Base-by-base conservation (phyloP, 2,888 invertebrate genomes). In the Hydraecia micacea region DNA sequence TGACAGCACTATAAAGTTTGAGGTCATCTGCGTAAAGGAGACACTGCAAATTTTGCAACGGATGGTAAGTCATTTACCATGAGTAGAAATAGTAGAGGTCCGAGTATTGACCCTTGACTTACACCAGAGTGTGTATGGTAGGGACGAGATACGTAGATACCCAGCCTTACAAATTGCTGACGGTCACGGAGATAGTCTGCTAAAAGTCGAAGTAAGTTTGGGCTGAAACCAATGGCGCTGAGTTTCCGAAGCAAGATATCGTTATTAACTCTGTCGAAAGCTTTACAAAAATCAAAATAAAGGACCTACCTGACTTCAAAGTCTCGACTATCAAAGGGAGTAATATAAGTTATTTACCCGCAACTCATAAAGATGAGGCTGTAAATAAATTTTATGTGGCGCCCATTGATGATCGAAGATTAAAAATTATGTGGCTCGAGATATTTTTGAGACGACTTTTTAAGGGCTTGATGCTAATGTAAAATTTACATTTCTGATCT, bases 321-420 rank as follows among this genome's bases (percentile, higher is more conserved):
- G 68, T 52, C 42, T 28, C 58, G 18, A 42, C 55, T 76, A 60
- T 79, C 71, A 85, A 86, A 86, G 78, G 74, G 77, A 83, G 83
- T 75, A 84, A 80, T 84, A 84, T 76, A 86, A 83, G 81, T 90
- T 86, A 89, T 87, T 80, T 81, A 68, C 76, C 72, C 85, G 55
- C 66, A 78, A 79, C 55, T 80, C 80, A 80, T 88, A 87, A 81
- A 80, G 46, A 85, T 79, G 63, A 76, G 70, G 74, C 63, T 76
- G 74, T 85, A 82, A 79, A 87, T 81, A 87, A 78, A 85, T 77
- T 85, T 81, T 79, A 88, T 75, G 75, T 73, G 66, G 80, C 73
- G 67, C 21, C 60, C 77, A 83, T 89, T 87, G 81, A 87, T 76
- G 83, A 81, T 52, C 60, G 79, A 72, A 77, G 84, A 87, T 89